Conservation (phyloP, 1,140 invertebrate genomes). For the Drosophila busckii region DNA sequence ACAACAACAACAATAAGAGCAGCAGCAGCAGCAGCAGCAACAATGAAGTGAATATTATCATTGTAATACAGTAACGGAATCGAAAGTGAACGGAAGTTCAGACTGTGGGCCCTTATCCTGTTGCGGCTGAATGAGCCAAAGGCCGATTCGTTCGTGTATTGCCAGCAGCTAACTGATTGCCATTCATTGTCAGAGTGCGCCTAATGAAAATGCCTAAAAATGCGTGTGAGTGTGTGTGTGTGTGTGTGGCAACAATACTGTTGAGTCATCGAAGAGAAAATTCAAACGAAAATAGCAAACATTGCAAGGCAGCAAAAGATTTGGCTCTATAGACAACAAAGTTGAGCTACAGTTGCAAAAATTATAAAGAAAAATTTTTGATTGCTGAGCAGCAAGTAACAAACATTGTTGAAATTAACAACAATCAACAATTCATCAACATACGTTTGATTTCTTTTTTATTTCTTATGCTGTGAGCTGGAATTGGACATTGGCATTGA, state of each 20-base stretch:
- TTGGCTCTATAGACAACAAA: background rate
- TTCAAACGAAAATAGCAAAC: constrained; percentile 6
- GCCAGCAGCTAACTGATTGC: constrained; percentile 26
- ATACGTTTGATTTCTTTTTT: too few species aligned
- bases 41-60: constrained; percentile 15
- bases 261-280: constrained; percentile 36
- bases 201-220: constrained; percentile 44
- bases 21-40: background rate
- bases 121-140: constrained; percentile 38
- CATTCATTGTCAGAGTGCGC: constrained; percentile 28
- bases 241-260: constrained; percentile 5
- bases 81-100: constrained; percentile 24
- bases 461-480: too few species aligned
- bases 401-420: too few species aligned
- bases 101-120: constrained; percentile 37
- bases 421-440: too few species aligned
- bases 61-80: constrained; percentile 26
- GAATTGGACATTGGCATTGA: too few species aligned
- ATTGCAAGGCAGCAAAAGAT: background rate
- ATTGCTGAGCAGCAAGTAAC: too few species aligned
- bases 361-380: too few species aligned
- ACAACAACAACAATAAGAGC: background rate
- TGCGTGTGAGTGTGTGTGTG: background rate
- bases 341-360: background rate
- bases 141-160: too few species aligned